Conservation (phyloP, 37 sponge, comb jelly and placozoan genomes). For the Beroe forskalii region DNA sequence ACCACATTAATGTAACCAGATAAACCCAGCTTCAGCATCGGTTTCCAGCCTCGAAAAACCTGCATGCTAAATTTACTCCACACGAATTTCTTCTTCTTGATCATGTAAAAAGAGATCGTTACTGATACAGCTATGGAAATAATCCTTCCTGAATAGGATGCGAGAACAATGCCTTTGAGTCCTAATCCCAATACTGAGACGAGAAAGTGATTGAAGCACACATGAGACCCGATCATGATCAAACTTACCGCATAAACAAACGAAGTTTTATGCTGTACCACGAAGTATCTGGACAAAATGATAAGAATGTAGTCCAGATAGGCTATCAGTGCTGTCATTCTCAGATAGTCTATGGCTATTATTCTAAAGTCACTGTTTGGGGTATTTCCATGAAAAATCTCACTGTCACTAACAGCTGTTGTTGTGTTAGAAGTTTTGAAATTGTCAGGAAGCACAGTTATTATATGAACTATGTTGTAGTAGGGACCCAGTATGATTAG, state of each 20-base stretch:
- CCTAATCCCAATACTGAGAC: neutral
- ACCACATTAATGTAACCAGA: neutral
- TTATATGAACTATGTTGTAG: neutral
- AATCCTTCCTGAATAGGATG: neutral
- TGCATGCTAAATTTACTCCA: neutral
- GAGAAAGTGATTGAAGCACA: neutral
- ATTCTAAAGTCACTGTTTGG: neutral
- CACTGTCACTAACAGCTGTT: neutral
- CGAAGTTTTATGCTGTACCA: neutral
- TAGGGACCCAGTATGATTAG: neutral
- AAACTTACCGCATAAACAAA: neutral
- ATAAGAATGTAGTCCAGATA: neutral
- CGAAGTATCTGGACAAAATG: neutral
- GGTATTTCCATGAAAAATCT: neutral
- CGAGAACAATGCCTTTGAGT: neutral
- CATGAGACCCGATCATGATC: neutral
- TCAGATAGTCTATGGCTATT: neutral
- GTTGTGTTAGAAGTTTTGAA: neutral
- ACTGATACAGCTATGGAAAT: neutral
- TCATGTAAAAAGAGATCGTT: neutral
- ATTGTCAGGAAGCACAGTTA: neutral
- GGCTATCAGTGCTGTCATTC: neutral
- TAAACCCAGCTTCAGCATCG: neutral
- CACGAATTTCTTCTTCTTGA: neutral
- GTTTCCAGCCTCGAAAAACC: neutral